A percentile compares a stretch with the other conserved stretches of the same genome.
Evolutionary conservation across 2,113 vertebrate genomes (phyloP).

Genomic region (Dicerorhinus sumatrensis): DNA sequence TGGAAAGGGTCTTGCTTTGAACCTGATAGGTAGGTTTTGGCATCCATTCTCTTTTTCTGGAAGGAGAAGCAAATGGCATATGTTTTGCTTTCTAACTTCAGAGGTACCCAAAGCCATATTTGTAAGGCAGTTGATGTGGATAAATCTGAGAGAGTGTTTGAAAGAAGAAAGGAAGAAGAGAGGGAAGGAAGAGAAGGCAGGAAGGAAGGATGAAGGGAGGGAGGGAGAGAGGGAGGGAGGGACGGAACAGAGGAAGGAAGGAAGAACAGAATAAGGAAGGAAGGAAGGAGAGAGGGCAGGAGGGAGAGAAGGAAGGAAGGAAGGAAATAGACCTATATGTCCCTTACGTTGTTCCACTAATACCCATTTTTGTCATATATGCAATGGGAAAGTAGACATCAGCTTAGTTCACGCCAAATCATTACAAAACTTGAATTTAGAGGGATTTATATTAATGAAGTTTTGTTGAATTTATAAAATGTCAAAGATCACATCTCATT

Average conservation of each 20-base stretch:
- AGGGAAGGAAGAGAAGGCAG: background rate
- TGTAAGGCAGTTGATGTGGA: background rate
- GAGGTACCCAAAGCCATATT: background rate
- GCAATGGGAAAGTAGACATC: background rate
- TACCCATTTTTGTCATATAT: background rate
- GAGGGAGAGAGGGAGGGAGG: background rate
- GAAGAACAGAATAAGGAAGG: background rate
- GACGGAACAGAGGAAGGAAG: background rate
- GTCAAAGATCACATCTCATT: background rate
- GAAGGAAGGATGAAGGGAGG: fast-evolving
- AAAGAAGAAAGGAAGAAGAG: background rate
- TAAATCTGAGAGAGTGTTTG: background rate
- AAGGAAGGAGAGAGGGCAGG: too few relatives aligned
- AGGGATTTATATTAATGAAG: background rate
- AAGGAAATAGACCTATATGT: background rate
- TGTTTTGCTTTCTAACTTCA: background rate
- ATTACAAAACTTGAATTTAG: background rate
- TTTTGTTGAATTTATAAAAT: slow-evolving; percentile 18
- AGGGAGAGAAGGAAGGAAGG: background rate
- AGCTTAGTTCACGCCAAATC: background rate
- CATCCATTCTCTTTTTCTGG: background rate
- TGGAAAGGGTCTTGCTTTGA: background rate
- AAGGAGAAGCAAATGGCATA: background rate
- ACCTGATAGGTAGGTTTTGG: background rate
- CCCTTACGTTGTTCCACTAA: background rate